Evolutionary conservation across 2,888 invertebrate genomes (phyloP).

Genomic region (Nebria salina): DNA sequence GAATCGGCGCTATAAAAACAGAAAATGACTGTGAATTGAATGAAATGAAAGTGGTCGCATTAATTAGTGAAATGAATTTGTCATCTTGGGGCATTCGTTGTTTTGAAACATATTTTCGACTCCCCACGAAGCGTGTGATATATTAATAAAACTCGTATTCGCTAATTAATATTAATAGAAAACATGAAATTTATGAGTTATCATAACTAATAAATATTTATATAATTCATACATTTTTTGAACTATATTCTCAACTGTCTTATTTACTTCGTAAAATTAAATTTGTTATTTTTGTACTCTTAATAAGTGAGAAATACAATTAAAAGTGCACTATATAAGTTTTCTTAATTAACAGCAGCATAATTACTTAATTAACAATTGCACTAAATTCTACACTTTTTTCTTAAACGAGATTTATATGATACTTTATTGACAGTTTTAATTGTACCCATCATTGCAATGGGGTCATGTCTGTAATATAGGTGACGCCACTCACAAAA

Average conservation of each 20-base stretch:
- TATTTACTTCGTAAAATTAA: background rate
- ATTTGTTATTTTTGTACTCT: background rate
- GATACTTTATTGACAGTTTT: slow-evolving; percentile 35
- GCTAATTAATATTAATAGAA: slow-evolving; percentile 1
- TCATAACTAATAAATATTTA: background rate
- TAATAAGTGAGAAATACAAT: background rate
- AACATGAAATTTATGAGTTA: background rate
- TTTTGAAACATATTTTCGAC: background rate
- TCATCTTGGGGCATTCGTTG: background rate
- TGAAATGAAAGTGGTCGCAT: background rate
- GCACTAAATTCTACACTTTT: slow-evolving; percentile 41
- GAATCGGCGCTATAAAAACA: background rate
- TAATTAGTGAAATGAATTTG: slow-evolving; percentile 1
- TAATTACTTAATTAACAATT: slow-evolving; percentile 42
- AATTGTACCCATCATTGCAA: slow-evolving; percentile 2
- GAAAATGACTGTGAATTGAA: background rate
- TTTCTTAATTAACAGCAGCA: slow-evolving; percentile 36
- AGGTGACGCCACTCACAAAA: slow-evolving; percentile 15
- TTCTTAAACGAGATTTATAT: slow-evolving; percentile 44
- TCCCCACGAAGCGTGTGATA: background rate
- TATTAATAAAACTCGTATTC: background rate
- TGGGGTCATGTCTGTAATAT: slow-evolving; percentile 10
- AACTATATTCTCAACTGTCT: background rate
- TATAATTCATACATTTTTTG: background rate
- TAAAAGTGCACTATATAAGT: slow-evolving; percentile 6